Base-by-base conservation (phyloP, 1,140 invertebrate species). In the Vollenhovia emeryi region DNA sequence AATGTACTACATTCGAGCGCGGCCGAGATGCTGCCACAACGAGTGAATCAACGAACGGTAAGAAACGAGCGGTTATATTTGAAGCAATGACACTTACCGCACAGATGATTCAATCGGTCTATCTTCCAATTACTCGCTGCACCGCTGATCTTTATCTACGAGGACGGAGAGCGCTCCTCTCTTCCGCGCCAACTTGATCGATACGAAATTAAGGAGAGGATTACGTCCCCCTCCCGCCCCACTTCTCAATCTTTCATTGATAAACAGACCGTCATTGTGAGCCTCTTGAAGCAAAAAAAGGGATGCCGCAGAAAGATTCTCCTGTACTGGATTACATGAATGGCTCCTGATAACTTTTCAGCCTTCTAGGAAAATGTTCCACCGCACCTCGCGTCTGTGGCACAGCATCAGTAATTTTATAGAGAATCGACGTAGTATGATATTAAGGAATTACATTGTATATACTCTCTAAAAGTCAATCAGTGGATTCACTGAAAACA, bases 51-150 rank as follows among this genome's bases (percentile, higher is more conserved):
- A 82, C 66, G 66, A 73, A 82, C 78, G 66, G 78, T 82, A 73
- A 82, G 78, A 73, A 82, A 82, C 78, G 78, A 82, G 66, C 24
- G 66, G 50, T 57, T 80, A 57, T 57, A 80, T 71, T 80, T 82
- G 78, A 71, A 59, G 78, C 78, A 82, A 82, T 82, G 78, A 82
- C 50, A 82, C 66, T 82, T 73, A 73, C 57, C 66, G 78, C 36
- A 40, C 78, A 64, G 73, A 84, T 84, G 73, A 84, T 78, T 78
- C 73, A 84, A 84, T 84, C 73, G 57, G 59, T 75, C 73, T 64
- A 84, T 76, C 71, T 84, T 84, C 21, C 66, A 62, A 84, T 84
- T 84, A 78, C 82, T 78, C 73, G 45, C 33, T 52, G 59, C 48
- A 64, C 33, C 71, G 73, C 43, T 84, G 73, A 84, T 84, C 73